Evolutionary conservation across 1,140 invertebrate species (phyloP), one percentile per base, ranked within the genome.

Genomic region (Megalonaias nervosa): DNA sequence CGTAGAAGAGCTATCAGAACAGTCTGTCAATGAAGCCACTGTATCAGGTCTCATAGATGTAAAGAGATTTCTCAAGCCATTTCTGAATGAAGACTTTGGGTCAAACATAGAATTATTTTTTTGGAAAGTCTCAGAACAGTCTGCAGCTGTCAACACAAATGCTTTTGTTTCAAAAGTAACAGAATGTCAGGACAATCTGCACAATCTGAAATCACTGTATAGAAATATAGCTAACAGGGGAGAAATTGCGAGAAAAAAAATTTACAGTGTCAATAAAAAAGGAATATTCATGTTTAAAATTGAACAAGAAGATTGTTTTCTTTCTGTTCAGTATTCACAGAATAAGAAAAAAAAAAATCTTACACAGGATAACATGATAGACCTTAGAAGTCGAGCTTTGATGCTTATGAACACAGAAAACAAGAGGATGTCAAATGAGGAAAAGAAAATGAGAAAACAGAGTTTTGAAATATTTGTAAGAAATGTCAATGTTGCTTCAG

Each of bases 1-100:
- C 15, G 75, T 78, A 21, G 79, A 81, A 66, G 77, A 81, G 21
- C 76, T 74, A 26, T 81, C 80, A 55, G 80, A 81, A 31, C 71
- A 72, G 21, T 67, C 61, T 23, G 68, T 81, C 9, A 58, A 77
- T 65, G 80, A 77, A 73, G 74, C 80, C 6, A 75, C 74, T 17
- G 75, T 81, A 21, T 75, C 75, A 67, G 71, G 64, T 23, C 65
- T 81, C 9, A 77, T 78, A 59, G 71, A 69, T 71, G 71, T 74
- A 4, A 67, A 74, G 65, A 56, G 68, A 61, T 81, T 78, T 60
- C 14, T 77, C 1, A 48, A 31, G 13, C 71, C 76, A 9, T 21
- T 77, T 23, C 21, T 77, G n/a, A 74, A 55, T n/a, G 56, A 15
- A 15, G 55, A 70, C 4, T 19, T 14, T 2, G 58, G 55, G 12